Percentiles rank a stretch among this genome's conserved stretches.
These are phyloP conservation scores for Drosophila ohnishii DNA, from an alignment of 1,140 invertebrate genomes.

Conservation along the genomic window DNA sequence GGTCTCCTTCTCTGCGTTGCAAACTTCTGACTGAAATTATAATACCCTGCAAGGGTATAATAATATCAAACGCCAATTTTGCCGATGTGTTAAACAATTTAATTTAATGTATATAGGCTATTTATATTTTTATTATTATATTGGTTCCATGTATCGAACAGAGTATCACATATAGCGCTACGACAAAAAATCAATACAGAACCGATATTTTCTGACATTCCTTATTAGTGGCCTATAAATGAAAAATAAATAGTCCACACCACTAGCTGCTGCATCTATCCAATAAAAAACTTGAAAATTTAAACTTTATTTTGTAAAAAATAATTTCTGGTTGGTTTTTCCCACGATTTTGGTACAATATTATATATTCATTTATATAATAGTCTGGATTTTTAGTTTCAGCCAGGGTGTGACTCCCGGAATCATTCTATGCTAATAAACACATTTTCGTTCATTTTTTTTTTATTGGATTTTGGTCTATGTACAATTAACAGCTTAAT, in stretches of 20 bases:
- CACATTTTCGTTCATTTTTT: slow-evolving; percentile 11
- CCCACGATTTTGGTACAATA: slow-evolving; percentile 36
- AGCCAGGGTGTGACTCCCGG: slow-evolving; percentile 11
- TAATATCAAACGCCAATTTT: too few relatives aligned
- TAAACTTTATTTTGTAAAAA: slow-evolving; percentile 31
- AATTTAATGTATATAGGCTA: not conserved
- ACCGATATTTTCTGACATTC: too few relatives aligned
- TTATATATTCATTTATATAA: slow-evolving; percentile 27
- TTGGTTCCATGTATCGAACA: too few relatives aligned
- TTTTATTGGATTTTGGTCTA: slow-evolving; percentile 35
- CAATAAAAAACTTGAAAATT: not conserved
- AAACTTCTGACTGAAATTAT: too few relatives aligned
- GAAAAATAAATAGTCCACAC: not conserved
- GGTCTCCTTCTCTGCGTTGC: too few relatives aligned
- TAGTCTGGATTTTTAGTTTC: slow-evolving; percentile 49
- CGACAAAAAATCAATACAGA: too few relatives aligned
- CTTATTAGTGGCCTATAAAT: not conserved
- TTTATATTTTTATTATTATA: too few relatives aligned
- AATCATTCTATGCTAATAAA: slow-evolving; percentile 54
- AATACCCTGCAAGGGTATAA: too few relatives aligned
- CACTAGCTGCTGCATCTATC: too few relatives aligned
- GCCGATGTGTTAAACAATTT: too few relatives aligned
- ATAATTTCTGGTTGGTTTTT: slow-evolving; percentile 32
- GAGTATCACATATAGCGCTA: too few relatives aligned
- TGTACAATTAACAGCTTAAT: slow-evolving; percentile 34